Percentiles rank a stretch among this genome's conserved stretches.
Evolutionary conservation across 2,888 invertebrate species (phyloP).

Genomic region (Lasius fuliginosus): DNA sequence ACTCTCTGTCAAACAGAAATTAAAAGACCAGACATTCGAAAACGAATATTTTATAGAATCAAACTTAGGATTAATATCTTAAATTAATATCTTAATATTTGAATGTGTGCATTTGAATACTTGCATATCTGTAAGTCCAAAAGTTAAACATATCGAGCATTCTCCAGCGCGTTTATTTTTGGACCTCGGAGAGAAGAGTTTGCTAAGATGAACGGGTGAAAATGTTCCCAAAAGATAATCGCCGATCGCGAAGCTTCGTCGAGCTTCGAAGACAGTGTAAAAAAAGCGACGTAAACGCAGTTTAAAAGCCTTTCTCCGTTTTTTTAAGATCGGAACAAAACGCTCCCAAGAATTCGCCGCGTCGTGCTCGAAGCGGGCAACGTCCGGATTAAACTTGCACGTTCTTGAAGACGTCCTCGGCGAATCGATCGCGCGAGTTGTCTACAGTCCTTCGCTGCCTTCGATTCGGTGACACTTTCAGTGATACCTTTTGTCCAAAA

Average conservation of each 20-base stretch:
- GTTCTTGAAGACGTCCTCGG: conserved; percentile 26
- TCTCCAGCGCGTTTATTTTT: conserved; percentile 29
- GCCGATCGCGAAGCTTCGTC: conserved; percentile 14
- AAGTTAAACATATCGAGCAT: conserved; percentile 8
- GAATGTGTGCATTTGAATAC: too few species aligned
- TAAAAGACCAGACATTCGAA: not conserved
- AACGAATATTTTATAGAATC: not conserved
- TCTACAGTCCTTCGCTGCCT: conserved; percentile 31
- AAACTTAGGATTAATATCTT: not conserved
- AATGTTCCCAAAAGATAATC: conserved; percentile 29
- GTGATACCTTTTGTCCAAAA: not conserved
- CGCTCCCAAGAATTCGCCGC: conserved; percentile 32
- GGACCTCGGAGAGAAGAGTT: conserved; percentile 6
- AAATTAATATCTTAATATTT: not conserved
- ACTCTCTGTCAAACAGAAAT: not conserved
- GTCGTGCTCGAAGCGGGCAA: conserved; percentile 37
- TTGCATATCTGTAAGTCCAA: not conserved
- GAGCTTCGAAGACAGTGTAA: conserved; percentile 19
- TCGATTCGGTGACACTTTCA: conserved; percentile 8
- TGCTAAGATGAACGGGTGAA: not conserved
- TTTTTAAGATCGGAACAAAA: conserved; percentile 40
- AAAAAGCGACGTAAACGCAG: conserved; percentile 11
- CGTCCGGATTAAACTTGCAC: conserved; percentile 38
- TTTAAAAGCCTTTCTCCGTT: conserved; percentile 34
- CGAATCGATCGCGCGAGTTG: conserved; percentile 51